A percentile compares a stretch with the other conserved stretches of the same genome.
Evolutionary conservation across 2,113 vertebrate species (phyloP).

Genomic region (Anoplopoma fimbria): DNA sequence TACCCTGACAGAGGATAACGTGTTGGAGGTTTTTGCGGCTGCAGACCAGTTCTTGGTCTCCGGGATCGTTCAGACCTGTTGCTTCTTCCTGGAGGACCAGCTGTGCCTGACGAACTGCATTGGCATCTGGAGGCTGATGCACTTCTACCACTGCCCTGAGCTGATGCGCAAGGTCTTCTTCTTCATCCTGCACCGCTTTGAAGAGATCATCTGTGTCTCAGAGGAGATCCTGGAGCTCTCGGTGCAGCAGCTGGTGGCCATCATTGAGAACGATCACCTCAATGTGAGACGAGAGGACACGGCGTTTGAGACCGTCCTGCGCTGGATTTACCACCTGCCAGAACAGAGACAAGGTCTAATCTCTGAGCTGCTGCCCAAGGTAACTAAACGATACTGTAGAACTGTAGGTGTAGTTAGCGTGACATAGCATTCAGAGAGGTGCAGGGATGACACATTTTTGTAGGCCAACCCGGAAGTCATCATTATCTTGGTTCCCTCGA

Average conservation of each 20-base stretch:
- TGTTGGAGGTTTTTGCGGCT: slow-evolving; percentile 80
- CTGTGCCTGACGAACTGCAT: slow-evolving; percentile 82
- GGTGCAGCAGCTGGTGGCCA: slow-evolving; percentile 74
- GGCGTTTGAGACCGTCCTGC: slow-evolving; percentile 35
- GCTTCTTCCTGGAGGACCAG: slow-evolving; percentile 84
- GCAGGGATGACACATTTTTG: too few species aligned
- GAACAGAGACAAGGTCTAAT: slow-evolving; percentile 27
- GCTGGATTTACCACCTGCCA: slow-evolving; percentile 47
- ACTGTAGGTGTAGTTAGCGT: too few species aligned
- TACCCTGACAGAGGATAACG: slow-evolving; percentile 80
- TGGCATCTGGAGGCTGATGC: slow-evolving; percentile 78
- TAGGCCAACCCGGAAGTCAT: too few species aligned
- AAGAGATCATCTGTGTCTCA: slow-evolving; percentile 71
- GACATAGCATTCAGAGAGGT: too few species aligned
- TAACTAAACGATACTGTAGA: background rate
- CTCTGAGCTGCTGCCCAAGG: slow-evolving; percentile 45
- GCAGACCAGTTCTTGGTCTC: slow-evolving; percentile 87
- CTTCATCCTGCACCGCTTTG: slow-evolving; percentile 87
- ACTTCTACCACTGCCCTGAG: slow-evolving; percentile 65
- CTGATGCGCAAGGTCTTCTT: slow-evolving; percentile 79
- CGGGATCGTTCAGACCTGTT: slow-evolving; percentile 83
- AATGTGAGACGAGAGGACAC: slow-evolving; percentile 27
- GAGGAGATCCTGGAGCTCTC: slow-evolving; percentile 86
- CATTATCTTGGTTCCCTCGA: too few species aligned
- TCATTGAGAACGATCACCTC: slow-evolving; percentile 75